These are phyloP conservation scores for Drosophila varians DNA, from an alignment of 1,140 invertebrate genomes.

Conservation along the genomic window DNA sequence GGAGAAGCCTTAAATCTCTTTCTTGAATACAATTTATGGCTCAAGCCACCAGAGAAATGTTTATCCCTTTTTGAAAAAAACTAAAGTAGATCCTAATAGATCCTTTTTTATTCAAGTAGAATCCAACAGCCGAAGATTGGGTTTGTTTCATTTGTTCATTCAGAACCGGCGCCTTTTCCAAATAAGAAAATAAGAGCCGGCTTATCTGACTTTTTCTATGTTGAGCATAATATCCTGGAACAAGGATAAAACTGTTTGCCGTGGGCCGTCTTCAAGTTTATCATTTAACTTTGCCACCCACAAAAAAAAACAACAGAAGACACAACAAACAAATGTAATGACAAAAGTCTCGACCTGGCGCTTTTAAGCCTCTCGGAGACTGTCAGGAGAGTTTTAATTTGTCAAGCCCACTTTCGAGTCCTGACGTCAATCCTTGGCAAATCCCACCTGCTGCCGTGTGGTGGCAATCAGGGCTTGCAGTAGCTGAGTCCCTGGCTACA, in stretches of 20 bases:
- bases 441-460: slow-evolving; percentile 17
- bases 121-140: too few relatives aligned
- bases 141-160: too few relatives aligned
- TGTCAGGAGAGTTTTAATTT: slow-evolving; percentile 28
- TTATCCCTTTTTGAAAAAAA: too few relatives aligned
- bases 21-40: too few relatives aligned
- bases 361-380: slow-evolving; percentile 2
- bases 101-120: too few relatives aligned
- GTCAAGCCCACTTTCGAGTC: slow-evolving; percentile 6
- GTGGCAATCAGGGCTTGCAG: neutral
- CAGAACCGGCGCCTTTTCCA: too few relatives aligned
- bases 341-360: slow-evolving; percentile 1
- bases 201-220: neutral
- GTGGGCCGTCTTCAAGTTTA: slow-evolving; percentile 9
- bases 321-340: slow-evolving; percentile 11
- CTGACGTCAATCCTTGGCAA: slow-evolving; percentile 4
- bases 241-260: slow-evolving; percentile 10
- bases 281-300: slow-evolving; percentile 19
- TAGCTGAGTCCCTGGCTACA: slow-evolving; percentile 46
- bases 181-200: too few relatives aligned
- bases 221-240: neutral
- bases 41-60: too few relatives aligned
- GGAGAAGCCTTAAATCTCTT: too few relatives aligned
- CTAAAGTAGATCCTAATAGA: too few relatives aligned
- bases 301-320: neutral